Base-by-base conservation (phyloP, 2,888 invertebrate genomes). In the Odontothrips loti region DNA sequence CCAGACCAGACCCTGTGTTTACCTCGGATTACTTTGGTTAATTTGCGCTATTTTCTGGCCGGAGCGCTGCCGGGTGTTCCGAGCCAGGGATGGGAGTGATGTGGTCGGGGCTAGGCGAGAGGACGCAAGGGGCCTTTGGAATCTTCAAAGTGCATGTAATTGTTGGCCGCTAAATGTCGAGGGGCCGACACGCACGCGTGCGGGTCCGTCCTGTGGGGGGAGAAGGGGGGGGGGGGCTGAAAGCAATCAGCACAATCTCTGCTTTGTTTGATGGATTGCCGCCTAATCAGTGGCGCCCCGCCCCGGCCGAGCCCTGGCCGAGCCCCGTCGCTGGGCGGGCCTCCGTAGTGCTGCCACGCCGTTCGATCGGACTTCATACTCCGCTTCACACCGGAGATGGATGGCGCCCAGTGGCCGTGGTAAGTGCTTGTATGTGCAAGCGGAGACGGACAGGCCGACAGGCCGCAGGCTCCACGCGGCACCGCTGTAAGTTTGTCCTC, bases 1-100 rank as follows among this genome's bases (percentile, higher is more conserved):
- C n/a, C n/a, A n/a, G n/a, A n/a, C n/a, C n/a, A n/a, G 12, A 75
- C 68, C 68, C 68, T 75, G 68, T 75, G 68, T 75, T 75, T 75
- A 75, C 68, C 68, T 75, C 68, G 23, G 68, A 75, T 75, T 75
- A 75, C 68, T 75, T 75, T 75, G 68, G 68, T 75, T 75, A 75
- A 75, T 75, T 75, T 75, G 68, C 68, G 68, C 68, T 12, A 27
- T 75, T 27, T 75, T 27, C 68, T n/a, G n/a, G n/a, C n/a, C n/a
- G n/a, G n/a, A n/a, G n/a, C n/a, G n/a, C n/a, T n/a, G n/a, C n/a
- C n/a, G n/a, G n/a, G n/a, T n/a, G n/a, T n/a, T n/a, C n/a, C n/a
- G n/a, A n/a, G n/a, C n/a, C n/a, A n/a, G n/a, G n/a, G n/a, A n/a
- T n/a, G n/a, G n/a, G n/a, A n/a, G n/a, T n/a, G n/a, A n/a, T n/a